Base-by-base conservation (phyloP, 2,113 vertebrate genomes). In the Menidia beryllina region DNA sequence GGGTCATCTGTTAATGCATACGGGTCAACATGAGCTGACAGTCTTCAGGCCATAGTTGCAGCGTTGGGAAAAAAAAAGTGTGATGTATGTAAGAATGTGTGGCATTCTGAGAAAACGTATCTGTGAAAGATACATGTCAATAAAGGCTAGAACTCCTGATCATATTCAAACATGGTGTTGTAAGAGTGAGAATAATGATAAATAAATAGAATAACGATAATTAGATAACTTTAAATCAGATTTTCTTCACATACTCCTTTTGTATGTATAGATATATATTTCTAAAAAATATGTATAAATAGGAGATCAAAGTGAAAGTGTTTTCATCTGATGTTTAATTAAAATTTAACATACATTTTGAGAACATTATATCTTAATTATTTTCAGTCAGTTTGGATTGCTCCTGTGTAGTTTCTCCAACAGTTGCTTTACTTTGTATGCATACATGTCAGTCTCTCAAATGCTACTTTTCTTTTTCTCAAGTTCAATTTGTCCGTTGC, bases 161-260 rank as follows among this genome's bases (percentile, higher is more conserved):
- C 74, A 59, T 69, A 49, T 56, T 56, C 47, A 55, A 65, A 47
- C 57, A 57, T 41, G 25, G 36, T 34, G 24, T 30, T 48, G 78
- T 59, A 69, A 59, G 49, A 54, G 43, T 89, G 69, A 71, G 85
- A 51, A 23, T 6, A 17, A 19, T 41, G 63, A 80, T 86, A 25
- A 86, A 84, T 83, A 75, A 82, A 83, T 86, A 72, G 69, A 76
- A 65, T n/a, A n/a, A n/a, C n/a, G n/a, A n/a, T n/a, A n/a, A n/a
- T n/a, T n/a, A n/a, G n/a, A n/a, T n/a, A n/a, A n/a, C n/a, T n/a
- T n/a, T n/a, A n/a, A n/a, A n/a, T n/a, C n/a, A n/a, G n/a, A n/a
- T n/a, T n/a, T n/a, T n/a, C n/a, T n/a, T n/a, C n/a, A n/a, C n/a
- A n/a, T n/a, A n/a, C n/a, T n/a, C n/a, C n/a, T n/a, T n/a, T n/a